A percentile compares a stretch with the other conserved stretches of the same genome.
Conservation (phyloP, 2,888 invertebrate species). For the Leucoptera coffeella region DNA sequence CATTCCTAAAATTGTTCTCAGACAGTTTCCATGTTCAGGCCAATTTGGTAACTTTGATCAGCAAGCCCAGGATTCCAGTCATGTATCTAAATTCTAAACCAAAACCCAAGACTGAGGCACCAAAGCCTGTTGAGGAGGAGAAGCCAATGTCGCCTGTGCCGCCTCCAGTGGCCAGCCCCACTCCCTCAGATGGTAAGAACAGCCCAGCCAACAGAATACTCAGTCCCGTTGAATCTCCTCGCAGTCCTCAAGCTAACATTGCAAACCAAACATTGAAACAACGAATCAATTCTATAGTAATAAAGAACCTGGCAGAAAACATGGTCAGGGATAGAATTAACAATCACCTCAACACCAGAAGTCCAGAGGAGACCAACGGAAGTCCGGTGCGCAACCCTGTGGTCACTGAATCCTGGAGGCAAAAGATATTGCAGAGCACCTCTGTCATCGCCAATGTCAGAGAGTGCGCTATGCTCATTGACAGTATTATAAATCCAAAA, state of each 20-base stretch:
- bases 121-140: constrained; percentile 36
- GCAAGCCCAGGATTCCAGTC: constrained; percentile 65
- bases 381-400: constrained; percentile 34
- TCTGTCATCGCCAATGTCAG: constrained; percentile 73
- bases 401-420: constrained; percentile 72
- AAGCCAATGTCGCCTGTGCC: constrained; percentile 27
- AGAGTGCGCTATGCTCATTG: constrained; percentile 71
- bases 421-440: constrained; percentile 74
- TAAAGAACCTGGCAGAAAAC: constrained; percentile 86
- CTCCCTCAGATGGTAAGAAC: constrained; percentile 36
- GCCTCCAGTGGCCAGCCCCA: constrained; percentile 30
- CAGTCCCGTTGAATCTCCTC: constrained; percentile 45
- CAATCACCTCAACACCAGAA: constrained; percentile 38
- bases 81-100: constrained; percentile 47
- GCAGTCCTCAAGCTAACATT: constrained; percentile 39
- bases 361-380: constrained; percentile 34
- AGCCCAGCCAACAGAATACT: constrained; percentile 44
- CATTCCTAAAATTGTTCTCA: constrained; percentile 89
- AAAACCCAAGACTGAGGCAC: constrained; percentile 43
- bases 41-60: constrained; percentile 80
- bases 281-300: constrained; percentile 79
- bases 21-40: constrained; percentile 91
- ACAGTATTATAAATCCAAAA: constrained; percentile 61
- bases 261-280: constrained; percentile 80
- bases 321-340: constrained; percentile 51